Base-by-base conservation (phyloP, 2,113 vertebrate genomes). In the Murina feae region DNA sequence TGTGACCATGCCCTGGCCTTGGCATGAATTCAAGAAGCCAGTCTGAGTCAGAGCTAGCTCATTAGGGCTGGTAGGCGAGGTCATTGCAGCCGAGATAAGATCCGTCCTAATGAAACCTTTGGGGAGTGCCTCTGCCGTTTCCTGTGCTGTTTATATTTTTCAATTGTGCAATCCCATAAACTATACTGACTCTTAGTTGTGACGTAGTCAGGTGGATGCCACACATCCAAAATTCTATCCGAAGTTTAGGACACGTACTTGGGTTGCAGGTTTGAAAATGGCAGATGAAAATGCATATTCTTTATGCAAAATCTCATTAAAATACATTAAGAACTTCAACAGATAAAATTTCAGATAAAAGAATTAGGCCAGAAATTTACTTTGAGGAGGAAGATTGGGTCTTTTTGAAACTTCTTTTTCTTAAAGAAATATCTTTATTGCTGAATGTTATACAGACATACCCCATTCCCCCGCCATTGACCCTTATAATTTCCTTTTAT, bases 81-180 rank as follows among this genome's bases (percentile, higher is more conserved):
- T 25, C 30, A 35, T 28, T 44, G 16, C 4, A 63, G 23, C 14
- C 58, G 93, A 91, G 74, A 72, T 95, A 91, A 89, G 79, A 74
- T 51, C 30, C 32, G 86, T 68, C 30, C 58, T 89, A 89, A 93
- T 89, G 55, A 91, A 94, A 81, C 28, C 74, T 82, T 89, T 28
- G 37, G 35, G 79, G 84, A 94, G 79, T 66, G 55, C n/a, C 78
- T 85, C n/a, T 65, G 60, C 20, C 58, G 89, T 69, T 96, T 96
- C 55, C 75, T 91, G 42, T 72, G 39, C 16, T 91, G 74, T 86
- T 83, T 88, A 32, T 87, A 39, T 76, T 71, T 81, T 75, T 20
- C 14, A 63, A 30, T 93, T 94, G 79, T 66, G 80, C 75, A 94
- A 84, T 63, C 47, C 35, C 32, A 53, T 21, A 86, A 85, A 16